Percentiles rank a stretch among this genome's conserved stretches.
These are phyloP conservation scores for Brachypalpus laphriformis DNA, from an alignment of 2,888 invertebrate species.

Conservation along the genomic window DNA sequence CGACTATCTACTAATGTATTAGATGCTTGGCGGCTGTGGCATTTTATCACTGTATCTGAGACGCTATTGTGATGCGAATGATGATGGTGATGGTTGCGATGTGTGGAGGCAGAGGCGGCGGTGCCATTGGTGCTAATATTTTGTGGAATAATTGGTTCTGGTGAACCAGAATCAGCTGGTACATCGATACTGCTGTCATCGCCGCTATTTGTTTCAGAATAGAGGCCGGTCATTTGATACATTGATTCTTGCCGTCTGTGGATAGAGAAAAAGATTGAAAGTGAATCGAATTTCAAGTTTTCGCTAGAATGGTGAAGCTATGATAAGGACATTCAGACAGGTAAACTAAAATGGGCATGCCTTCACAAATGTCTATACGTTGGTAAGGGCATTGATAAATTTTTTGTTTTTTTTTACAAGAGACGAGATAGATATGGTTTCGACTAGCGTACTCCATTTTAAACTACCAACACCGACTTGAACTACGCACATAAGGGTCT, in stretches of 20 bases:
- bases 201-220: constrained; percentile 87
- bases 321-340: too few species aligned
- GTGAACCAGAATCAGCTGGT: constrained; percentile 83
- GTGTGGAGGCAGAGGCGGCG: constrained; percentile 63
- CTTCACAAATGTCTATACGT: too few species aligned
- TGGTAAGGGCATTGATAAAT: too few species aligned
- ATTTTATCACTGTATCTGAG: constrained; percentile 84
- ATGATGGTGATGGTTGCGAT: constrained; percentile 75
- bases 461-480: too few species aligned
- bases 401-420: too few species aligned
- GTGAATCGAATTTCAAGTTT: too few species aligned
- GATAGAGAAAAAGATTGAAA: neutral
- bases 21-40: constrained; percentile 92
- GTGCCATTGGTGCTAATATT: constrained; percentile 72
- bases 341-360: too few species aligned
- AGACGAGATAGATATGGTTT: too few species aligned
- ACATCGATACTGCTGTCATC: constrained; percentile 84
- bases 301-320: too few species aligned
- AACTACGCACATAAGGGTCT: too few species aligned
- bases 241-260: constrained; percentile 92
- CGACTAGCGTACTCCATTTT: too few species aligned
- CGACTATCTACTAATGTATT: constrained; percentile 88
- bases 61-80: constrained; percentile 75
- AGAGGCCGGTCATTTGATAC: constrained; percentile 94
- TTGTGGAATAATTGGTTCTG: constrained; percentile 81